Percentiles rank a stretch among this genome's conserved stretches.
Evolutionary conservation across 2,797 vertebrate genomes (phyloP).

Genomic region (Setipinna tenuifilis): DNA sequence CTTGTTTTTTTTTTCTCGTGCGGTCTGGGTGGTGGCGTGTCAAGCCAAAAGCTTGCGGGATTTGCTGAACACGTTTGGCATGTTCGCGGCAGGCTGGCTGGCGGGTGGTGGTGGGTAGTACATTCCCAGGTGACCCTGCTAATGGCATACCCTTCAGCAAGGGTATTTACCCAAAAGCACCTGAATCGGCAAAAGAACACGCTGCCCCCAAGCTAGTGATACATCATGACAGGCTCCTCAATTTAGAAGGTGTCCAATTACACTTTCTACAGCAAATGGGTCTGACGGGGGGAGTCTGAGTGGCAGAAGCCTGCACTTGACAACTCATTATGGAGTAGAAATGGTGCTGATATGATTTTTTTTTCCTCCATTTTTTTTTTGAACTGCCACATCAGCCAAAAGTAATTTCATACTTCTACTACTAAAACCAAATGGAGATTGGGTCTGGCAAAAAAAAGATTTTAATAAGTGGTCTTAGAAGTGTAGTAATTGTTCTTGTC

Average conservation of each 20-base stretch:
- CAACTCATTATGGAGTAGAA: constrained; percentile 21
- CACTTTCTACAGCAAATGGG: constrained; percentile 1
- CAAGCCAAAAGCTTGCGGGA: constrained; percentile 23
- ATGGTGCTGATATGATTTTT: neutral
- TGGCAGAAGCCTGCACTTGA: constrained; percentile 26
- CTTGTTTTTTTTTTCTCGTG: too few relatives aligned
- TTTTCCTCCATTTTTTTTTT: neutral
- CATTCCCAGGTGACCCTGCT: constrained; percentile 38
- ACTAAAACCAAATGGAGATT: neutral
- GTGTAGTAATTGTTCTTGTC: neutral
- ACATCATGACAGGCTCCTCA: constrained; percentile 38
- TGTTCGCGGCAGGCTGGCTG: neutral
- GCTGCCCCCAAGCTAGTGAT: constrained; percentile 40
- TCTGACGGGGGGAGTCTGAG: neutral
- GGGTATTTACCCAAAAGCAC: constrained; percentile 35
- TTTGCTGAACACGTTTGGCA: constrained; percentile 42
- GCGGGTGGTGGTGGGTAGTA: neutral
- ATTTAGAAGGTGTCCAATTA: constrained; percentile 45
- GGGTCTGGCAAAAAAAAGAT: neutral
- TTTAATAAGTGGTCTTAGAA: neutral
- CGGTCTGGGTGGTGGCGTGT: neutral
- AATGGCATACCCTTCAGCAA: constrained; percentile 51
- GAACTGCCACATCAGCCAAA: neutral
- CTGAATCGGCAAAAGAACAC: constrained; percentile 42
- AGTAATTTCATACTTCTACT: neutral